Evolutionary conservation across 2,113 vertebrate genomes (phyloP).

Genomic region (Coryphaenoides rupestris): DNA sequence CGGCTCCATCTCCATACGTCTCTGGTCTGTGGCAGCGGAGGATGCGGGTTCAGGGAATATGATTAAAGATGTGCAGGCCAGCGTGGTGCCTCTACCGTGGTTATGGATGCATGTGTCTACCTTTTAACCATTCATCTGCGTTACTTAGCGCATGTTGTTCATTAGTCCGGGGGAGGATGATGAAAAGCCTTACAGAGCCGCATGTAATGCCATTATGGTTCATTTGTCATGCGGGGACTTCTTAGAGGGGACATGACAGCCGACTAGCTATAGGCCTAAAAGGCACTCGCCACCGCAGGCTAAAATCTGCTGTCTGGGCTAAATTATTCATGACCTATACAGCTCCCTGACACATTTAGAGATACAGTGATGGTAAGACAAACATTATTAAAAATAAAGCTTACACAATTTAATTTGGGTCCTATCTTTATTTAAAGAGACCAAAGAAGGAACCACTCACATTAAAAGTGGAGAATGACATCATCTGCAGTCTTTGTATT

Average conservation of each 20-base stretch:
- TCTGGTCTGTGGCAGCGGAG: neutral
- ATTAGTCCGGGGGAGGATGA: slow-evolving; percentile 50
- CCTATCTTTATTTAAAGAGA: too few relatives aligned
- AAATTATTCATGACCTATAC: slow-evolving; percentile 61
- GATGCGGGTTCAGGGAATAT: too few relatives aligned
- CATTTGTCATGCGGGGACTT: slow-evolving; percentile 48
- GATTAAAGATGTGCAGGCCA: neutral
- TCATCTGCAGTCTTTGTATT: too few relatives aligned
- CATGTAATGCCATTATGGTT: slow-evolving; percentile 51
- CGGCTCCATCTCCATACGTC: too few relatives aligned
- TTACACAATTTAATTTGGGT: too few relatives aligned
- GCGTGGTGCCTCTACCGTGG: slow-evolving; percentile 14
- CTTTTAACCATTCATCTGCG: slow-evolving; percentile 47
- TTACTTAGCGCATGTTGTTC: slow-evolving; percentile 42
- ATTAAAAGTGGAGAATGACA: too few relatives aligned
- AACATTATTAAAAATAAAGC: neutral
- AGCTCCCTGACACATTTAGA: slow-evolving; percentile 29
- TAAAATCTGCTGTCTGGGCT: slow-evolving; percentile 44
- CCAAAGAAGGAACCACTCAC: too few relatives aligned
- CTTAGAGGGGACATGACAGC: slow-evolving; percentile 31
- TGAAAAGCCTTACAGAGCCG: slow-evolving; percentile 19
- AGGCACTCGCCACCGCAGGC: slow-evolving; percentile 40
- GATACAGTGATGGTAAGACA: slow-evolving; percentile 6
- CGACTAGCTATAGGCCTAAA: slow-evolving; percentile 9
- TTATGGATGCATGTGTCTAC: slow-evolving; percentile 32